Percentiles rank a stretch among this genome's conserved stretches.
Conservation (phyloP, 2,888 invertebrate genomes). For the Pediacus dermestoides region DNA sequence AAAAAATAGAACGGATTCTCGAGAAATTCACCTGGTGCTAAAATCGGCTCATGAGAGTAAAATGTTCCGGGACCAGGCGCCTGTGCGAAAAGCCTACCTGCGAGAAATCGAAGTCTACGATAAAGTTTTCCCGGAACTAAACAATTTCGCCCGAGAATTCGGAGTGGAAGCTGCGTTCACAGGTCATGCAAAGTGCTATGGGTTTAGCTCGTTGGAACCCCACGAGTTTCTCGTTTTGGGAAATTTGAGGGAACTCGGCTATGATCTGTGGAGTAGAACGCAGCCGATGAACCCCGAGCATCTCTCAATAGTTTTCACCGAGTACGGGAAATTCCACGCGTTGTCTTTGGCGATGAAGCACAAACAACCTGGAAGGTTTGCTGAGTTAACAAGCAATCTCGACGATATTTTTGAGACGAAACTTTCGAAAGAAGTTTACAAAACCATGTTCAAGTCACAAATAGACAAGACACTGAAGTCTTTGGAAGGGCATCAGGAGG, state of each 20-base stretch:
- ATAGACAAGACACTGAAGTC: conserved; percentile 12
- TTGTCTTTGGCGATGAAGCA: conserved; percentile 21
- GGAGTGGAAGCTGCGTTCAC: neutral
- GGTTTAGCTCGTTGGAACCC: neutral
- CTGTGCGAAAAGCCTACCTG: conserved; percentile 27
- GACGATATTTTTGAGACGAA: neutral
- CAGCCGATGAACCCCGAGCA: conserved; percentile 19
- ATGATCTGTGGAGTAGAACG: conserved; percentile 16
- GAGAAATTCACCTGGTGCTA: conserved; percentile 29
- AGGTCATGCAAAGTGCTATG: conserved; percentile 9
- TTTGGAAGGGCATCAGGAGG: conserved; percentile 5
- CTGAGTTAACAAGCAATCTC: conserved; percentile 13
- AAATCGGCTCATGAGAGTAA: conserved; percentile 33
- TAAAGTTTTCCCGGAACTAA: conserved; percentile 28
- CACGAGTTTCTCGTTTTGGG: conserved; percentile 10
- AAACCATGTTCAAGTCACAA: conserved; percentile 2
- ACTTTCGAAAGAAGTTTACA: neutral
- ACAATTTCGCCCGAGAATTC: conserved; percentile 24
- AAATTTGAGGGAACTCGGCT: conserved; percentile 11
- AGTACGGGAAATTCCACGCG: conserved; percentile 21
- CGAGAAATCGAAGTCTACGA: conserved; percentile 36
- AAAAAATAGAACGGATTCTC: conserved; percentile 6
- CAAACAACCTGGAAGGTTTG: conserved; percentile 18
- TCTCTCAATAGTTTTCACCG: conserved; percentile 17
- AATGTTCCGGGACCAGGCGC: conserved; percentile 24